phyloP scores from a whole-genome alignment of 2,113 vertebrate genomes.

The Bos indicus region DNA sequence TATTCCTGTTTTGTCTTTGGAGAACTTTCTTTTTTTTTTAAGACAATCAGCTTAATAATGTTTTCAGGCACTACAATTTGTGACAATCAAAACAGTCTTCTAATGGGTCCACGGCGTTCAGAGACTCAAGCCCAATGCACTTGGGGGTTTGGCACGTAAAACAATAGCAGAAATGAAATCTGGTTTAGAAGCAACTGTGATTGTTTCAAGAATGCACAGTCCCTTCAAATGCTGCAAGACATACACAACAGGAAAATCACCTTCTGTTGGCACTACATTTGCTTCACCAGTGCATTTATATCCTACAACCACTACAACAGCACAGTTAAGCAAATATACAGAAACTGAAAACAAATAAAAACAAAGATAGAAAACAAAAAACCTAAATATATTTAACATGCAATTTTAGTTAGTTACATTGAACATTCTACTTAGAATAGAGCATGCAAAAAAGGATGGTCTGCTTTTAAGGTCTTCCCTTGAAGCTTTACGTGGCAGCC shows the following conservation, averaged over 20 bases:
- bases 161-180: constrained; percentile 75
- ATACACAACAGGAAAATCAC: constrained; percentile 84
- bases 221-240: constrained; percentile 89
- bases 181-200: constrained; percentile 64
- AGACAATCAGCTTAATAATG: constrained; percentile 60
- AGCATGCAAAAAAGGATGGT: constrained; percentile 92
- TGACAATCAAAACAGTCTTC: constrained; percentile 67
- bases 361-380: constrained; percentile 80
- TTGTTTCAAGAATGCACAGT: constrained; percentile 82
- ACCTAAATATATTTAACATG: constrained; percentile 87
- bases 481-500: constrained; percentile 86
- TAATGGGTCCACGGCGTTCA: constrained; percentile 56
- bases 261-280: constrained; percentile 85
- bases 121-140: constrained; percentile 68
- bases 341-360: constrained; percentile 82
- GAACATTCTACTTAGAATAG: constrained; percentile 85
- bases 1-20: constrained; percentile 66
- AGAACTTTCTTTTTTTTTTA: constrained; percentile 48
- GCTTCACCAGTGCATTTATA: constrained; percentile 83
- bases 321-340: constrained; percentile 88
- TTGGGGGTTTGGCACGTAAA: constrained; percentile 82
- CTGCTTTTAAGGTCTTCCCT: constrained; percentile 82
- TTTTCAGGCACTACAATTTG: constrained; percentile 67
- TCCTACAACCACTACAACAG: constrained; percentile 84
- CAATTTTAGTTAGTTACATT: constrained; percentile 88